phyloP scores from a whole-genome alignment of 35 echinoderm and acorn worm genomes.

The Hemicentrotus pulcherrimus region DNA sequence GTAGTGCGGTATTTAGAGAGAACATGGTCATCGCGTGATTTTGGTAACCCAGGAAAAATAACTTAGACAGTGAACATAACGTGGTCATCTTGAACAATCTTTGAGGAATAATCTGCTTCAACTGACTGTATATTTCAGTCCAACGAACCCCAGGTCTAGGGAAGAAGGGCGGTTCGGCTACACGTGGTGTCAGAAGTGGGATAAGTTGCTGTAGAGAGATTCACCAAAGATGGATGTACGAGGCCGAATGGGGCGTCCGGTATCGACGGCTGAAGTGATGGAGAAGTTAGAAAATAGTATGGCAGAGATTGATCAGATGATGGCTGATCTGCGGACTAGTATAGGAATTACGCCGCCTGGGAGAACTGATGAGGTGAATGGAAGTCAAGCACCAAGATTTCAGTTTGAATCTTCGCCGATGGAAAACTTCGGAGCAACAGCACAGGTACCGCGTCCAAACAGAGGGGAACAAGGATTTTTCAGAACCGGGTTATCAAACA shows the following conservation, averaged over 20 bases:
- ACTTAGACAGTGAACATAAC: too few relatives aligned
- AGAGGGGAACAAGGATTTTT: neutral
- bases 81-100: too few relatives aligned
- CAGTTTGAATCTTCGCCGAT: neutral
- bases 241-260: neutral
- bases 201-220: too few relatives aligned
- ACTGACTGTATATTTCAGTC: too few relatives aligned
- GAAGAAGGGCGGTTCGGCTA: too few relatives aligned
- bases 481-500: neutral
- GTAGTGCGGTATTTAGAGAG: too few relatives aligned
- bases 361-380: neutral
- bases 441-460: neutral
- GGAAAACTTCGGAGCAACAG: neutral
- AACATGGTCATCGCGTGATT: too few relatives aligned
- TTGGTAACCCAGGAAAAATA: too few relatives aligned
- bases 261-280: neutral
- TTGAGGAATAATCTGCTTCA: too few relatives aligned
- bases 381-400: neutral
- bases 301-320: neutral
- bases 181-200: too few relatives aligned
- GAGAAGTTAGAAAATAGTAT: neutral
- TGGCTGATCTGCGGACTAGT: neutral
- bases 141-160: too few relatives aligned
- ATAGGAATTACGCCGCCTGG: neutral
- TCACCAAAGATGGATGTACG: neutral